phyloP scores from a whole-genome alignment of 2,888 invertebrate species.

The Anoncus sp. region DNA sequence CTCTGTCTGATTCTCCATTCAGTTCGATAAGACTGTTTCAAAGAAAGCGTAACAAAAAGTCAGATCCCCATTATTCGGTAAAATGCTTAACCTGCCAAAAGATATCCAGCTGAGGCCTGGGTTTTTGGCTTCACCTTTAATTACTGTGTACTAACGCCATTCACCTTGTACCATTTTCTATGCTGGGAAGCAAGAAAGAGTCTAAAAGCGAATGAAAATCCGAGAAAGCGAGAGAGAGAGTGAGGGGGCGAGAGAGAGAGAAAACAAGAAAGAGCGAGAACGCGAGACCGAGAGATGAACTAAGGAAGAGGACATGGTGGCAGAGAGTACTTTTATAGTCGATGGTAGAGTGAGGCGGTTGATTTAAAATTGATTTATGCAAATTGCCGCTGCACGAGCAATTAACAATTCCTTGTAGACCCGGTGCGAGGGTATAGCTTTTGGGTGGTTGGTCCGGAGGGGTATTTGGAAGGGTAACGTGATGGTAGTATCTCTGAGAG shows the following conservation, averaged over 20 bases:
- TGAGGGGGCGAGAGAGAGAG: background rate
- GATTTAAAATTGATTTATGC: constrained; percentile 83
- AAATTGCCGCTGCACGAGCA: constrained; percentile 82
- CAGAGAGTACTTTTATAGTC: constrained; percentile 28
- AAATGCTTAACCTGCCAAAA: background rate
- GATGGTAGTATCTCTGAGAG: constrained; percentile 34
- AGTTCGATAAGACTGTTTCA: constrained; percentile 10
- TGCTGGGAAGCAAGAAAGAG: constrained; percentile 1
- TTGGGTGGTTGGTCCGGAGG: constrained; percentile 68
- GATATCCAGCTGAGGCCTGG: constrained; percentile 20
- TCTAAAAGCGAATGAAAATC: constrained; percentile 46
- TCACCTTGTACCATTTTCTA: constrained; percentile 36
- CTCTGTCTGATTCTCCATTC: background rate
- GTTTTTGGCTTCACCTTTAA: constrained; percentile 43
- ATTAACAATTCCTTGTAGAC: constrained; percentile 83
- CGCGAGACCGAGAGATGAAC: background rate
- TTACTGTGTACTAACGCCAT: constrained; percentile 36
- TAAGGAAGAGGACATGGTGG: background rate
- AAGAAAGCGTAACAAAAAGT: constrained; percentile 6
- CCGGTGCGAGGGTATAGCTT: constrained; percentile 77
- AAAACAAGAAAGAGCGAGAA: constrained; percentile 7
- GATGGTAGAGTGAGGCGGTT: constrained; percentile 63
- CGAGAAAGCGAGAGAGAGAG: constrained; percentile 10
- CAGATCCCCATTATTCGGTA: constrained; percentile 22
- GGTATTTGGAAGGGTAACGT: constrained; percentile 41